Base-by-base conservation (phyloP, 1,140 invertebrate genomes). In the Eurosta solidaginis region DNA sequence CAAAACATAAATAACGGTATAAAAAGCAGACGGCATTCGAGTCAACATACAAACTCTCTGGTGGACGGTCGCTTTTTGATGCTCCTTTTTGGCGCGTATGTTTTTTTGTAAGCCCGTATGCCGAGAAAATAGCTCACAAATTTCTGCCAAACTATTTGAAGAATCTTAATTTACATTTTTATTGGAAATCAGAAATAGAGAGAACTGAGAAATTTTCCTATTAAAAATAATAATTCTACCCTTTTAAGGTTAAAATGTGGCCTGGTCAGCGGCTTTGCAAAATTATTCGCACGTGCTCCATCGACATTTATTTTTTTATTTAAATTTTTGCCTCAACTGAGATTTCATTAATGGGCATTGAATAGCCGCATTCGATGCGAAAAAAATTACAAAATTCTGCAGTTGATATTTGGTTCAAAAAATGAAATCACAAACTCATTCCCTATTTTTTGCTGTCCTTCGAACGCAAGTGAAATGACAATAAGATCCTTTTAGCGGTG, bases 141-240 rank as follows among this genome's bases (percentile, higher is more conserved):
- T 25, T 68, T 68, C 33, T 17, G 59, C 33, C 22, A 20, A 20
- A 33, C 59, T 68, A 68, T 68, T 68, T 33, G 59, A 40, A 68
- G 59, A 68, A 68, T 68, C 40, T 40, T 68, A 68, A 68, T 68
- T 42, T 68, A 29, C 59, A 42, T 68, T 68, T 68, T 68, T 68
- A 68, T 68, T 68, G 14, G 59, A 6, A 68, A 3, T 47, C 45
- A 47, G 14, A 3, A 17, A n/a, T 12, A 12, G 59, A 68, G n/a
- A n/a, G n/a, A n/a, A n/a, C n/a, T n/a, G n/a, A 36, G 29, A 33
- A 14, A n/a, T 3, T 36, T 40, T 22, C 3, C 59, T 68, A 40
- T 68, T 29, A 68, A 36, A 22, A 14, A 12, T 29, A 20, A 33
- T 20, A 36, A 63, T n/a, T 63, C 22, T 68, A n/a, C 20, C 40